Evolutionary conservation across 1,140 invertebrate species (phyloP).

Genomic region (Apis mellifera): DNA sequence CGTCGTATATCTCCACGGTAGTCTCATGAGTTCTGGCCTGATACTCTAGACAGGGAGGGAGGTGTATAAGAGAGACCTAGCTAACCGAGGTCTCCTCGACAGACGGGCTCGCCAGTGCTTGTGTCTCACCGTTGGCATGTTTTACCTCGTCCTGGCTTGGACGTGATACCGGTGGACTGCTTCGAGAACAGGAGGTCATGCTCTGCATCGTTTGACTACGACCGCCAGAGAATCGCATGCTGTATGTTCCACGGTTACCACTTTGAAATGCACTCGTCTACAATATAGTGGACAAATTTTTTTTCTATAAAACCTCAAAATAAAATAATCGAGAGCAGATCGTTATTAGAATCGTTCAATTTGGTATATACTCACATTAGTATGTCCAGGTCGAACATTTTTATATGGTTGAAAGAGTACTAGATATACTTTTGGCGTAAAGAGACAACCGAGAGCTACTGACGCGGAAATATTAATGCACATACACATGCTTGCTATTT

Average conservation of each 20-base stretch:
- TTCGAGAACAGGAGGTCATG: slow-evolving; percentile 78
- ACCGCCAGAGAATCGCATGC: slow-evolving; percentile 77
- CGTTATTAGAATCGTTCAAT: background rate
- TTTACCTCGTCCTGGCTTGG: slow-evolving; percentile 65
- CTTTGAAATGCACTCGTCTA: slow-evolving; percentile 59
- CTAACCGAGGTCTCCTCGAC: slow-evolving; percentile 80
- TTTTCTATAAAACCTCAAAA: no score
- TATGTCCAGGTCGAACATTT: slow-evolving; percentile 84
- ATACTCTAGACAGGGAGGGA: slow-evolving; percentile 65
- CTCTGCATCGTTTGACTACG: slow-evolving; percentile 81
- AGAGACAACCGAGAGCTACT: slow-evolving; percentile 89
- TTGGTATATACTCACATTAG: slow-evolving; percentile 71
- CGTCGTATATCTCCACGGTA: slow-evolving; percentile 64
- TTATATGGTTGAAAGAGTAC: slow-evolving; percentile 90
- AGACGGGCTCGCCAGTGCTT: slow-evolving; percentile 75
- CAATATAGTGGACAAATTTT: background rate
- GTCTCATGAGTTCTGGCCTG: slow-evolving; percentile 50
- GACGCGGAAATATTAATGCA: slow-evolving; percentile 90
- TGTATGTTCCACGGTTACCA: slow-evolving; percentile 73
- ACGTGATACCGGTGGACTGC: slow-evolving; percentile 74
- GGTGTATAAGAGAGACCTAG: slow-evolving; percentile 74
- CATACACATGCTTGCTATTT: slow-evolving; percentile 90
- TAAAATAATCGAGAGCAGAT: background rate
- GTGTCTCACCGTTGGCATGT: slow-evolving; percentile 76
- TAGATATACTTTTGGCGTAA: slow-evolving; percentile 90